Percentiles rank a stretch among this genome's conserved stretches.
Evolutionary conservation across 2,797 vertebrate species (phyloP).

Genomic region (Gallinago nigripennis): DNA sequence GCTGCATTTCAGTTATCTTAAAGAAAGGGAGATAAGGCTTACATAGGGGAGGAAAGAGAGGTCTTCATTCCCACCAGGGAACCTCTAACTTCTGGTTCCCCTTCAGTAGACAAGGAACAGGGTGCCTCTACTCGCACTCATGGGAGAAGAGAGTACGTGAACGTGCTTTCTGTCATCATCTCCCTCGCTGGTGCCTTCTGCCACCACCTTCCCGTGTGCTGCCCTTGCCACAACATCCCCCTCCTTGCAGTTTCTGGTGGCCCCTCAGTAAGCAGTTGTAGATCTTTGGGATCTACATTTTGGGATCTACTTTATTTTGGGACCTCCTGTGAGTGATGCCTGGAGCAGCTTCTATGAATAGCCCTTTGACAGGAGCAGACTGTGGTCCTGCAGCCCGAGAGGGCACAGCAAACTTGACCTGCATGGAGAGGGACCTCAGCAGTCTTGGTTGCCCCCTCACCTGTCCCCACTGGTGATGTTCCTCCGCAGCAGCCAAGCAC

Average conservation of each 20-base stretch:
- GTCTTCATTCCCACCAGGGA: background rate
- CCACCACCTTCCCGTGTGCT: background rate
- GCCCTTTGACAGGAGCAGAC: background rate
- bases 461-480: background rate
- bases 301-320: background rate
- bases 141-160: background rate
- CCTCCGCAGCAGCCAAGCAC: fast-evolving
- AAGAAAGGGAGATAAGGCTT: background rate
- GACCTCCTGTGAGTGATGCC: background rate
- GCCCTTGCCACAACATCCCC: background rate
- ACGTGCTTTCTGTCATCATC: background rate
- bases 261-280: background rate
- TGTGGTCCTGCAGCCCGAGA: background rate
- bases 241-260: background rate
- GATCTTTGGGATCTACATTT: background rate
- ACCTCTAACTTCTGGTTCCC: background rate
- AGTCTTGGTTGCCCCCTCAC: background rate
- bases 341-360: background rate
- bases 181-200: background rate
- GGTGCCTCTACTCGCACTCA: background rate
- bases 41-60: background rate
- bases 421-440: background rate
- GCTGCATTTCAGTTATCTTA: background rate
- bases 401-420: background rate
- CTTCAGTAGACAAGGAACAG: background rate